phyloP scores from a whole-genome alignment of 2,113 vertebrate species.

The Phrynocephalus versicolor region DNA sequence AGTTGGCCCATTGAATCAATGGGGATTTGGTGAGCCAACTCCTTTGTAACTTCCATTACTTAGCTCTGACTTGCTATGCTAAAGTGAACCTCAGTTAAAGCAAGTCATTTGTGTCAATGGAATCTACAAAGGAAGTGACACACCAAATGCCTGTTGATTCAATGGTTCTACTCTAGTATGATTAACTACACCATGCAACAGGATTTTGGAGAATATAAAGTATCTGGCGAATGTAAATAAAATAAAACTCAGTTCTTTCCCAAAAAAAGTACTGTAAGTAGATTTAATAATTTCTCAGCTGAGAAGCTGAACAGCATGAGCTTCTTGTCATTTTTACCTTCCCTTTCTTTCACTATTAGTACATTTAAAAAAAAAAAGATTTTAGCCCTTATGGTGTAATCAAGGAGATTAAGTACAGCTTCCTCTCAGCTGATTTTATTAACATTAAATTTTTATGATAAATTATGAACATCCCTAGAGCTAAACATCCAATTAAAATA shows the following conservation, averaged over 20 bases:
- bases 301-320: slow-evolving; percentile 17
- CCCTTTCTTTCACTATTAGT: slow-evolving; percentile 17
- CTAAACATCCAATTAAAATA: slow-evolving; percentile 75
- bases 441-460: slow-evolving; percentile 73
- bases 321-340: slow-evolving; percentile 30
- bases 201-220: background rate
- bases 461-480: slow-evolving; percentile 68
- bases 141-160: too few species aligned
- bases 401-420: slow-evolving; percentile 63
- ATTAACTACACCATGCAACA: too few species aligned
- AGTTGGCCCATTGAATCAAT: too few species aligned
- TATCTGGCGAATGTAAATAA: background rate
- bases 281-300: background rate
- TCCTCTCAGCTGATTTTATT: slow-evolving; percentile 72
- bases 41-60: too few species aligned
- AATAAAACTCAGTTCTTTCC: background rate
- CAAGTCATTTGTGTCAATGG: too few species aligned
- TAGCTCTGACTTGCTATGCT: too few species aligned
- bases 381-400: slow-evolving; percentile 57
- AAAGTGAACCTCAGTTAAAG: too few species aligned
- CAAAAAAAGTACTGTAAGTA: background rate
- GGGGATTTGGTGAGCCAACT: too few species aligned
- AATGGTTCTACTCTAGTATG: too few species aligned
- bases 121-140: too few species aligned
- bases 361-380: slow-evolving; percentile 39